phyloP scores from a whole-genome alignment of 2,797 vertebrate species.

The Loriculus beryllinus region DNA sequence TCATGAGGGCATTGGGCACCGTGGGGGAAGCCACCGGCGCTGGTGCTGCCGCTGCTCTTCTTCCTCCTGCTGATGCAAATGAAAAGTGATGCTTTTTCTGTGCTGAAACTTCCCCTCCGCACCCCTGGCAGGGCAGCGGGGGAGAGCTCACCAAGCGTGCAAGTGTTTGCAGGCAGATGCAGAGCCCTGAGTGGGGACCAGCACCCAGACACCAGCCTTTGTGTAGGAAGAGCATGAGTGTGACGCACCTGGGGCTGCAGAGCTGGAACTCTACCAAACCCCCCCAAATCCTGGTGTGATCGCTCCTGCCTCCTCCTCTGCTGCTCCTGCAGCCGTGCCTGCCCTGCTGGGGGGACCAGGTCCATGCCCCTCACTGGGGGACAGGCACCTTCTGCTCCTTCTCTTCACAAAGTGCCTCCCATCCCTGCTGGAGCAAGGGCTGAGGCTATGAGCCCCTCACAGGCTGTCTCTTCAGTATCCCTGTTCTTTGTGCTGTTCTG shows the following conservation, averaged over 20 bases:
- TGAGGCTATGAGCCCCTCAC: background rate
- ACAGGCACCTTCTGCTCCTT: background rate
- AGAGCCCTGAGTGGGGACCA: background rate
- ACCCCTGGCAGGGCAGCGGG: background rate
- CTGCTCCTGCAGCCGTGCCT: background rate
- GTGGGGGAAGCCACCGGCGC: fast-evolving
- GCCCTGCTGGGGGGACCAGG: background rate
- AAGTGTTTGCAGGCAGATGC: background rate
- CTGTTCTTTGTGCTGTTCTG: background rate
- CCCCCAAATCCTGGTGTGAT: fast-evolving
- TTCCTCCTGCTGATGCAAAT: conserved; percentile 11
- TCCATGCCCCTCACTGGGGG: fast-evolving
- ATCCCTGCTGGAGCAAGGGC: background rate
- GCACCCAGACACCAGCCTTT: background rate
- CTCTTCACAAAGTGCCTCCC: background rate
- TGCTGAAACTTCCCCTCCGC: background rate
- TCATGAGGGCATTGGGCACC: fast-evolving
- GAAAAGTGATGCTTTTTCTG: background rate
- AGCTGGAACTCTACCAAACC: background rate
- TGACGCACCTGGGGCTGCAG: background rate
- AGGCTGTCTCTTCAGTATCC: background rate
- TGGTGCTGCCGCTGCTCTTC: background rate
- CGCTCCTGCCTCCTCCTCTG: background rate
- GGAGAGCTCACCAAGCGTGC: background rate
- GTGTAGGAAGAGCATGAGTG: background rate